phyloP scores from a whole-genome alignment of 2,113 vertebrate species.

The Pogonocichla stellata region DNA sequence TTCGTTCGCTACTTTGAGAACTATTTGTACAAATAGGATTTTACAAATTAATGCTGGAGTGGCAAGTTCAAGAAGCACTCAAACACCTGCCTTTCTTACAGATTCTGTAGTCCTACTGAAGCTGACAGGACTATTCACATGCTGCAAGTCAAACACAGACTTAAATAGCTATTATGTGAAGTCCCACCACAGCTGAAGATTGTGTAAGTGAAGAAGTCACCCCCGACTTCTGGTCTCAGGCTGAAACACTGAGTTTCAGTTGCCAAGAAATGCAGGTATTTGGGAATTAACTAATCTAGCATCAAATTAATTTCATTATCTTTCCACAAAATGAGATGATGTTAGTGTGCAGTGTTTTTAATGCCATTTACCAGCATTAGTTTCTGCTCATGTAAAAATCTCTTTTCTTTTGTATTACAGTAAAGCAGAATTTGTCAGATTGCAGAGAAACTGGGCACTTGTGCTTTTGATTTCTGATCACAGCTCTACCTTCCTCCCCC shows the following conservation, averaged over 20 bases:
- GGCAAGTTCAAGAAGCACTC: constrained; percentile 2
- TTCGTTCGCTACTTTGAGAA: neutral
- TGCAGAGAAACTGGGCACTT: constrained; percentile 5
- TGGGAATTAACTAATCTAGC: neutral
- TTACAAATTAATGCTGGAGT: neutral
- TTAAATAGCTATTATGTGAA: neutral
- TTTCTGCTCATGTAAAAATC: neutral
- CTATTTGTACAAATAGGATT: neutral
- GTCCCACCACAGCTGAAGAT: neutral
- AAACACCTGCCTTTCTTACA: neutral
- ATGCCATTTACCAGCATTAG: neutral
- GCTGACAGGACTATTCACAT: neutral
- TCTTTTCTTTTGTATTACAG: constrained; percentile 5
- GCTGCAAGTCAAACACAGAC: neutral
- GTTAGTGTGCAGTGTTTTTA: neutral
- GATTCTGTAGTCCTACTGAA: neutral
- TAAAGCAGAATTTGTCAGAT: constrained; percentile 9
- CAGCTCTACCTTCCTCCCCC: constrained; percentile 41
- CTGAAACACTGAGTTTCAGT: neutral
- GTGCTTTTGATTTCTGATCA: constrained; percentile 64
- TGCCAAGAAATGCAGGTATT: neutral
- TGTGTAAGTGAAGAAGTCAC: neutral
- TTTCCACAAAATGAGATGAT: neutral
- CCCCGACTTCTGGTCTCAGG: neutral
- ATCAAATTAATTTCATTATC: constrained; percentile 28